Percentiles rank a stretch among this genome's conserved stretches.
Conservation (phyloP, 2,113 vertebrate genomes). For the Grammomys dolichurus region DNA sequence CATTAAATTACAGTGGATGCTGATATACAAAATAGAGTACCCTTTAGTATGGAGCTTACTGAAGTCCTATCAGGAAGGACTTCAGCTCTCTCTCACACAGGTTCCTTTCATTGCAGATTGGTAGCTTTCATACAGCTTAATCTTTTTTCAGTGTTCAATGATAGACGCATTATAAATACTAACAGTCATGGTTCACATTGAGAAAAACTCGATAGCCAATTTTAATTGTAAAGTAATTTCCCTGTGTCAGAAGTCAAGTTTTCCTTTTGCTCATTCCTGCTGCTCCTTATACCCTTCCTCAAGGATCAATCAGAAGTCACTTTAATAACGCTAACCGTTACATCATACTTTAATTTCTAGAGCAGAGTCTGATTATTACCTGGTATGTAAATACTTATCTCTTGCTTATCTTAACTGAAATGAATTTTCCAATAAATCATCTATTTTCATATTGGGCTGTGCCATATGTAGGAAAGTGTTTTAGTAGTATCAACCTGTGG, state of each 20-base stretch:
- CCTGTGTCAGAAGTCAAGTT: not conserved
- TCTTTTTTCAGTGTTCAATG: not conserved
- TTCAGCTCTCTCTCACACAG: not conserved
- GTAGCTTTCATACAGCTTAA: not conserved
- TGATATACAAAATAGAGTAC: not conserved
- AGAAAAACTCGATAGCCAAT: not conserved
- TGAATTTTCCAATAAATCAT: not conserved
- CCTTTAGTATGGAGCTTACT: not conserved
- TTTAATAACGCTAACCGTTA: not conserved
- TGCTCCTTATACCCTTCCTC: not conserved
- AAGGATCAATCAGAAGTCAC: not conserved
- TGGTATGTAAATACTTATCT: not conserved
- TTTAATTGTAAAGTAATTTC: not conserved
- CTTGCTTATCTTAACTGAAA: slow-evolving; percentile 12
- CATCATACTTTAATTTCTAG: not conserved
- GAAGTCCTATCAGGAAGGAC: not conserved
- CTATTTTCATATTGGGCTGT: not conserved
- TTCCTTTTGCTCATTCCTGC: not conserved
- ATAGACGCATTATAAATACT: not conserved
- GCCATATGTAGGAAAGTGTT: not conserved
- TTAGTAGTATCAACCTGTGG: not conserved
- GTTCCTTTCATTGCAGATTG: not conserved
- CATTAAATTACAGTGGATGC: not conserved
- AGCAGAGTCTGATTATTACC: not conserved
- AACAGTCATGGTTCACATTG: not conserved